phyloP scores from a whole-genome alignment of 2,888 invertebrate genomes.

The Melipona bicolor region DNA sequence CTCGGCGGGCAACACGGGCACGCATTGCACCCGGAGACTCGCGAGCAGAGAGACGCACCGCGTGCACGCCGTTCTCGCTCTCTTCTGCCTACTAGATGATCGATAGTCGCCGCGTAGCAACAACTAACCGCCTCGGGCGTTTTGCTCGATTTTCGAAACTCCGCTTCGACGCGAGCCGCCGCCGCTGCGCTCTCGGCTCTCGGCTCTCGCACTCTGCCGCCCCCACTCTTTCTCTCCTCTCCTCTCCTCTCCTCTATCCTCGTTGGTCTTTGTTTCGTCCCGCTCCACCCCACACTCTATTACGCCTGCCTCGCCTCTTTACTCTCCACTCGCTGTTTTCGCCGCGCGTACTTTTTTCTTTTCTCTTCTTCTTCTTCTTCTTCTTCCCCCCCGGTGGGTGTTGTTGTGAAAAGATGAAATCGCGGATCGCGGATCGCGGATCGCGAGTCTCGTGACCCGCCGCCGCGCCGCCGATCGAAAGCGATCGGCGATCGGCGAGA shows the following conservation, averaged over 20 bases:
- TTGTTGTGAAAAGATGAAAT: not conserved
- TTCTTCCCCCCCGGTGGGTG: too few species aligned
- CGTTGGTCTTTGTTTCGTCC: not conserved
- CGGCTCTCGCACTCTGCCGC: not conserved
- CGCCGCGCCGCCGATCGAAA: not conserved
- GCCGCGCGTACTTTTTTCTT: not conserved
- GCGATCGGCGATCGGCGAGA: not conserved
- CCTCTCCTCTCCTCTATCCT: fast-evolving
- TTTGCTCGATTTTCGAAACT: slow-evolving; percentile 76
- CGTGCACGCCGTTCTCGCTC: not conserved
- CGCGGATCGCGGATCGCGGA: not conserved
- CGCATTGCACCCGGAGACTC: not conserved
- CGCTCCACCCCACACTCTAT: not conserved
- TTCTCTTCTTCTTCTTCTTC: too few species aligned
- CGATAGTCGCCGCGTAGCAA: slow-evolving; percentile 80
- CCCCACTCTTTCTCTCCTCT: not conserved
- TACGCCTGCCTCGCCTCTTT: too few species aligned
- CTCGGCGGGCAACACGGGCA: not conserved
- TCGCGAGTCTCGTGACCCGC: not conserved
- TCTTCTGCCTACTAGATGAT: slow-evolving; percentile 62
- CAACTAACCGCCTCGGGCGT: slow-evolving; percentile 70
- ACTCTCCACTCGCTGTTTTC: slow-evolving; percentile 5
- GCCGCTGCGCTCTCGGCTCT: not conserved
- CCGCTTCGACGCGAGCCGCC: slow-evolving; percentile 6
- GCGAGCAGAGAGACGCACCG: not conserved